Conservation (phyloP, 2,888 invertebrate species). For the Calephelis perditalis region DNA sequence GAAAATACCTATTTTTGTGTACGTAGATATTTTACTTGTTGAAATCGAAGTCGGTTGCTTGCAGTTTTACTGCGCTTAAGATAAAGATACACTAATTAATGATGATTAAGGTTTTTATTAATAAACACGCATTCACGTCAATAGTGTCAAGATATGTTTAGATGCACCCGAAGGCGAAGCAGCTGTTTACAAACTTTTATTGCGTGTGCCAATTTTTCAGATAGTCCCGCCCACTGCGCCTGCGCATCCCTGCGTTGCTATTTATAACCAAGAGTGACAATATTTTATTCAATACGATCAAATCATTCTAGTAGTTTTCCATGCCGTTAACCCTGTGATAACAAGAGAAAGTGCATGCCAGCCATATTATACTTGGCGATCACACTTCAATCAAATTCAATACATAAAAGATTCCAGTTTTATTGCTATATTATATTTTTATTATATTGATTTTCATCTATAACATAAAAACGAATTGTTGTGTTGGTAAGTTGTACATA, state of each 20-base stretch:
- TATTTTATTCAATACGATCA: slow-evolving; percentile 54
- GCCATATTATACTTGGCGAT: background rate
- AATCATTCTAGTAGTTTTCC: slow-evolving; percentile 66
- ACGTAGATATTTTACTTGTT: no score
- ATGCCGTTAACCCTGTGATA: slow-evolving; percentile 55
- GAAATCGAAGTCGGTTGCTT: no score
- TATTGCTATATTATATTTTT: no score
- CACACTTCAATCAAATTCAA: slow-evolving; percentile 2
- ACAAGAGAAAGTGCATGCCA: slow-evolving; percentile 21
- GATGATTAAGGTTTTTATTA: slow-evolving; percentile 6
- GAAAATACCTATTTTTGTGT: no score
- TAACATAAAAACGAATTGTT: no score
- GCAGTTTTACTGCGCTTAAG: no score
- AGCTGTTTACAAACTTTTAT: slow-evolving; percentile 33
- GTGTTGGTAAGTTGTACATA: no score
- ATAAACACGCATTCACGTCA: background rate
- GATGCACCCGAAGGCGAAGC: slow-evolving; percentile 19
- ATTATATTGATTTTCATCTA: no score
- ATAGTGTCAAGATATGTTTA: slow-evolving; percentile 18
- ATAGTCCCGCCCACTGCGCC: slow-evolving; percentile 37
- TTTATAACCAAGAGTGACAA: slow-evolving; percentile 65
- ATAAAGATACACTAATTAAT: background rate
- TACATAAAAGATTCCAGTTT: background rate
- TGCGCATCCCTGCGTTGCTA: slow-evolving; percentile 48
- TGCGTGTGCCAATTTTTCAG: slow-evolving; percentile 57